Evolutionary conservation across 2,797 vertebrate species (phyloP).

Genomic region (Sebastes elongatus): DNA sequence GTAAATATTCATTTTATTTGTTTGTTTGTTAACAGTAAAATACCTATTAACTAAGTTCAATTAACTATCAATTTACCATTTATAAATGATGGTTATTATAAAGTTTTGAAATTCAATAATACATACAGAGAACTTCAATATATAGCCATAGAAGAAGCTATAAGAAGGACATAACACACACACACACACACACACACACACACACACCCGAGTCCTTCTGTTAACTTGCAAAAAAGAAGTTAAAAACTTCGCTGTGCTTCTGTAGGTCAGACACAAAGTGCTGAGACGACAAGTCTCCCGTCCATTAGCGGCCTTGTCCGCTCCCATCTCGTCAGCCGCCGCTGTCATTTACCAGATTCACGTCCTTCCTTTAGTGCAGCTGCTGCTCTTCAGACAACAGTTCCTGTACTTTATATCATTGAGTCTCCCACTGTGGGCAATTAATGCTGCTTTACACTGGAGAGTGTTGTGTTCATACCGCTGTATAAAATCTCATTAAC

Average conservation of each 20-base stretch:
- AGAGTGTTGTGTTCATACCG: background rate
- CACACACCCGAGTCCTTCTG: slow-evolving; percentile 1
- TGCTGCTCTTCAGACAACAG: slow-evolving; percentile 4
- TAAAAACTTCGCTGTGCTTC: slow-evolving; percentile 26
- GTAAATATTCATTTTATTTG: too few species aligned
- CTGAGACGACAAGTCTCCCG: slow-evolving; percentile 46
- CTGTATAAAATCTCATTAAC: background rate
- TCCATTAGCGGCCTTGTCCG: slow-evolving; percentile 65
- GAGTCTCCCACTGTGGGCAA: background rate
- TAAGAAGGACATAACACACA: too few species aligned
- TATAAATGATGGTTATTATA: too few species aligned
- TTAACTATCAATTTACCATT: too few species aligned
- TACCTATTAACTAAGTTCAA: too few species aligned
- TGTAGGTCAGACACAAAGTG: slow-evolving; percentile 48
- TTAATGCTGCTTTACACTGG: background rate
- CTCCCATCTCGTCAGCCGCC: slow-evolving; percentile 48
- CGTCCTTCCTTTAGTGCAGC: background rate
- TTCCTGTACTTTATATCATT: background rate
- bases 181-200: background rate
- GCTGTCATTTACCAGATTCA: slow-evolving; percentile 25
- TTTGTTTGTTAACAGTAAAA: too few species aligned
- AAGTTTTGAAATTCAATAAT: too few species aligned
- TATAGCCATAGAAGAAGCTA: too few species aligned
- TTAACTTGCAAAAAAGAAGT: slow-evolving; percentile 47
- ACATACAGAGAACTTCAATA: too few species aligned